phyloP scores from a whole-genome alignment of 2,113 vertebrate genomes.

The Sturnus vulgaris region DNA sequence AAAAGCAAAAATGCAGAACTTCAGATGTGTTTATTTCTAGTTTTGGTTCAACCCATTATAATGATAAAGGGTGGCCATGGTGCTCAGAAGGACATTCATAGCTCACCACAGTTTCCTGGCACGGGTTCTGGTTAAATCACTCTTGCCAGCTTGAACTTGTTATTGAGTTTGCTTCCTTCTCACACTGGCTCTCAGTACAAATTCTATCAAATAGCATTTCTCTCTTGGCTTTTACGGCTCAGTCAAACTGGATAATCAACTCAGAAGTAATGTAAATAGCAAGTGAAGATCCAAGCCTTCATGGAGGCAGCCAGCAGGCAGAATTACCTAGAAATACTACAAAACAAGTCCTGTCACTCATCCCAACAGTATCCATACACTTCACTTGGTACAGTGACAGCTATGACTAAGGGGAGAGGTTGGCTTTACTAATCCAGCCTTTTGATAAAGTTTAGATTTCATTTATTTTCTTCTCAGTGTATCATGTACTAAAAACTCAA shows the following conservation, averaged over 20 bases:
- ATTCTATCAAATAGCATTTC: slow-evolving; percentile 48
- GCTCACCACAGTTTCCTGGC: slow-evolving; percentile 35
- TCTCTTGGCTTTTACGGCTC: slow-evolving; percentile 12
- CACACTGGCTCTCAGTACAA: neutral
- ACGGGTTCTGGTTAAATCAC: neutral
- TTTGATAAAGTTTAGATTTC: neutral
- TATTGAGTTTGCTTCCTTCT: slow-evolving; percentile 9
- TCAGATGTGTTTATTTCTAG: neutral
- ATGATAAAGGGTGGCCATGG: neutral
- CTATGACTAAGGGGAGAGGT: neutral
- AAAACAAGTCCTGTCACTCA: neutral
- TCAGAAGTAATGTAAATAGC: slow-evolving; percentile 44
- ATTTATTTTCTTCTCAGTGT: neutral
- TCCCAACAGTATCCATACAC: neutral
- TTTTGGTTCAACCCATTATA: neutral
- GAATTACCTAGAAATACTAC: slow-evolving; percentile 26
- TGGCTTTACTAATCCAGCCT: neutral
- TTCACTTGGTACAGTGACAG: neutral
- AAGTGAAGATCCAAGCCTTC: slow-evolving; percentile 8
- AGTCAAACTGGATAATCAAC: slow-evolving; percentile 44
- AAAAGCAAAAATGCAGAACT: neutral
- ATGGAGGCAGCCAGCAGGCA: slow-evolving; percentile 20
- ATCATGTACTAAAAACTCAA: neutral
- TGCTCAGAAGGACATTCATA: neutral
- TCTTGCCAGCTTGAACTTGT: slow-evolving; percentile 43